Conservation (phyloP, 1,140 invertebrate species). For the Paramacrobiotus metropolitanus region DNA sequence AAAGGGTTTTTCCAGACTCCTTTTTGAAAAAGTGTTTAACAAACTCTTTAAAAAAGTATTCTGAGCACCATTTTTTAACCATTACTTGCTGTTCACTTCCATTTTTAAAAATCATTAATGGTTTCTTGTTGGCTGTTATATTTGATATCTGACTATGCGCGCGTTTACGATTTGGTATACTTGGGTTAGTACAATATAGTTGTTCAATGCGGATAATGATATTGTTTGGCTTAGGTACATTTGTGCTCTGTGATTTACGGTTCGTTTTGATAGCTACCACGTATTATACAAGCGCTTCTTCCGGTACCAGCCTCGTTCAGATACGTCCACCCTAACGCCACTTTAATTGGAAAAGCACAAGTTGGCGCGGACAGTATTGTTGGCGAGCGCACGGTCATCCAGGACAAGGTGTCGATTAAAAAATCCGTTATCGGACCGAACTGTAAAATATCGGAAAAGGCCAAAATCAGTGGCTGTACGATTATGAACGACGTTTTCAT, state of each 20-base stretch:
- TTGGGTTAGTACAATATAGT: too few relatives aligned
- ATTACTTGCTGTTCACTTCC: not conserved
- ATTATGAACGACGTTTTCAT: conserved; percentile 64
- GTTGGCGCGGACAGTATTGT: conserved; percentile 42
- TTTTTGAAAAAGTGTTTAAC: too few relatives aligned
- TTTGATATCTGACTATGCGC: not conserved
- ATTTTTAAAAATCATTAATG: not conserved
- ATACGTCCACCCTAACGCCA: conserved; percentile 41
- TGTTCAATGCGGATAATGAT: not conserved
- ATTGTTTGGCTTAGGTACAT: not conserved
- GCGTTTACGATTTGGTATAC: not conserved
- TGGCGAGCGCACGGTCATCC: conserved; percentile 42
- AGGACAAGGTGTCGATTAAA: conserved; percentile 59
- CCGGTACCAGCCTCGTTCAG: conserved; percentile 15
- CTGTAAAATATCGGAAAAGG: conserved; percentile 47
- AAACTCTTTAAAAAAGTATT: too few relatives aligned
- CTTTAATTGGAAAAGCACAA: conserved; percentile 16
- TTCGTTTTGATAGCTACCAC: not conserved
- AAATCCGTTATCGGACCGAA: conserved; percentile 45
- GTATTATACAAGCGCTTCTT: not conserved
- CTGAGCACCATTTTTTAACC: not conserved
- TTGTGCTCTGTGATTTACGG: conserved; percentile 21
- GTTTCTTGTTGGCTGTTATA: not conserved
- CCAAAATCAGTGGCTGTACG: conserved; percentile 49
- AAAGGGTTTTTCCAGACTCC: too few relatives aligned